A percentile compares a stretch with the other conserved stretches of the same genome.
These are phyloP conservation scores for Zophobas morio DNA, from an alignment of 1,140 invertebrate species.

Conservation along the genomic window DNA sequence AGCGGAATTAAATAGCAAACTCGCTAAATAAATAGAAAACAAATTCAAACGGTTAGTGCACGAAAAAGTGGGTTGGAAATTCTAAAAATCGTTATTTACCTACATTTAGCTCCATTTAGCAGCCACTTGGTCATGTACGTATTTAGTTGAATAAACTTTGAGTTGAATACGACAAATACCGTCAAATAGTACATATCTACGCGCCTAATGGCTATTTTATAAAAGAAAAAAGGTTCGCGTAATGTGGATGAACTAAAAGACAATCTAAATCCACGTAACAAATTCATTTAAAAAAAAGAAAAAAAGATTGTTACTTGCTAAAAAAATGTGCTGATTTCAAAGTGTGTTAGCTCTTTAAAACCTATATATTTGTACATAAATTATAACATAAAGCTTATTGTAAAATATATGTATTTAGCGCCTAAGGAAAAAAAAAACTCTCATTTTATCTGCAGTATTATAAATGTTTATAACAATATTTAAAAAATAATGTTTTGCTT, in stretches of 20 bases:
- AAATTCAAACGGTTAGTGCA: constrained; percentile 12
- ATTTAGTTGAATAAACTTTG: constrained; percentile 22
- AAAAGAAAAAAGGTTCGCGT: constrained; percentile 38
- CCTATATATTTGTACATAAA: constrained; percentile 49
- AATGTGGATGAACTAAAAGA: constrained; percentile 48
- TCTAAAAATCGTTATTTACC: constrained; percentile 19
- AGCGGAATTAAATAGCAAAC: constrained; percentile 4
- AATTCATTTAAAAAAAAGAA: constrained; percentile 28
- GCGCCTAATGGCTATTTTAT: constrained; percentile 37
- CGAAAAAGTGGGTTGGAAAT: constrained; percentile 22
- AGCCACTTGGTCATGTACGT: constrained; percentile 6
- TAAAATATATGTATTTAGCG: constrained; percentile 50
- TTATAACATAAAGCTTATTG: constrained; percentile 48
- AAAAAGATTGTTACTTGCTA: constrained; percentile 42
- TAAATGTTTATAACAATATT: constrained; percentile 45
- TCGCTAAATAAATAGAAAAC: constrained; percentile 22
- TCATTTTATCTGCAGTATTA: constrained; percentile 47
- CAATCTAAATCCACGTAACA: constrained; percentile 44
- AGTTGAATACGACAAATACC: constrained; percentile 42
- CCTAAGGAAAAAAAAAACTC: constrained; percentile 28
- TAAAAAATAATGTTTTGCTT: constrained; percentile 33
- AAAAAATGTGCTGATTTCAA: constrained; percentile 48
- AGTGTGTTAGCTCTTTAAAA: constrained; percentile 45
- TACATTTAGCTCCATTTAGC: constrained; percentile 11
- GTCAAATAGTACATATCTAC: constrained; percentile 49